These are phyloP conservation scores for Psittacula echo DNA, from an alignment of 2,797 vertebrate genomes.

Conservation along the genomic window DNA sequence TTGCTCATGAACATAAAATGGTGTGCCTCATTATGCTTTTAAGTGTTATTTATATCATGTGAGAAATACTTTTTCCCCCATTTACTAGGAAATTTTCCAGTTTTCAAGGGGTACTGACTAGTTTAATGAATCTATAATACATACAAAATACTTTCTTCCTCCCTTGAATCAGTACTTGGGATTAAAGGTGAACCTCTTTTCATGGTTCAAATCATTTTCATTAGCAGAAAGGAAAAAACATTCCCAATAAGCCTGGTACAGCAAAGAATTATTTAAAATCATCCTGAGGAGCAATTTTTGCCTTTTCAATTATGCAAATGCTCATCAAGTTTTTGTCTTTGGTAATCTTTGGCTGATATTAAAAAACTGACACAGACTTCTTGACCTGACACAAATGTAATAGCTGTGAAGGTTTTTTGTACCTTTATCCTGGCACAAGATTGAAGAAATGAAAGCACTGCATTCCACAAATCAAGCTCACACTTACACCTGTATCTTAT, in stretches of 20 bases:
- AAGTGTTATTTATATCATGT: not conserved
- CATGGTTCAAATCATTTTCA: constrained; percentile 57
- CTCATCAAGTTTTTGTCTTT: constrained; percentile 63
- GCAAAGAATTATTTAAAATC: constrained; percentile 34
- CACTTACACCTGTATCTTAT: constrained; percentile 36
- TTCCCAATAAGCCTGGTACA: constrained; percentile 19
- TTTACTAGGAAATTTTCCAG: not conserved
- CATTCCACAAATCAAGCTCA: constrained; percentile 45
- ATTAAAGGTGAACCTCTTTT: constrained; percentile 56
- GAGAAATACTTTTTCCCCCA: not conserved
- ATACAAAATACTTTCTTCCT: not conserved
- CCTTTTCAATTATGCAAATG: constrained; percentile 69
- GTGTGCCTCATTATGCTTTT: not conserved
- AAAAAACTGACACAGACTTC: constrained; percentile 42
- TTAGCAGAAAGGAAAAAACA: constrained; percentile 44
- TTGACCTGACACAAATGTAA: constrained; percentile 43
- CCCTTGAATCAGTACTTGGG: not conserved
- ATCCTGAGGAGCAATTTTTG: constrained; percentile 59
- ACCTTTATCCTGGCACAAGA: not conserved
- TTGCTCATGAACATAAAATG: not conserved
- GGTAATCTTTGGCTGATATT: constrained; percentile 45
- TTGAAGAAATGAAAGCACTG: constrained; percentile 43
- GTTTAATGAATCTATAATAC: not conserved
- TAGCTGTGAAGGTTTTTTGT: not conserved
- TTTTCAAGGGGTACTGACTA: not conserved